Base-by-base conservation (phyloP, 2,113 vertebrate species). In the Motacilla tschutschensis region DNA sequence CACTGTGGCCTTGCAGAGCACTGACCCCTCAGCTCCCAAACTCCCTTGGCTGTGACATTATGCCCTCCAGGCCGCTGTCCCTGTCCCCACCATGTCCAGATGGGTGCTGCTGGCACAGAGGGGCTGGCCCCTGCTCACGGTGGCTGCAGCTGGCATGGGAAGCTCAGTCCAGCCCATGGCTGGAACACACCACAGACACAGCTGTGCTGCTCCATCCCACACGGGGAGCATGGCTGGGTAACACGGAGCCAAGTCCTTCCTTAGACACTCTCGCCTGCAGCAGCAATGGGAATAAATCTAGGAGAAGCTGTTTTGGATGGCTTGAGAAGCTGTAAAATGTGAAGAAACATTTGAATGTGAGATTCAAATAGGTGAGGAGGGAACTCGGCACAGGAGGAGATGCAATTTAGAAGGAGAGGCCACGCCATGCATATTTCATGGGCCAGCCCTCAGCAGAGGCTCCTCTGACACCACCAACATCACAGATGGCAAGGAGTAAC, bases 251-350 rank as follows among this genome's bases (percentile, higher is more conserved):
- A 12, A 43, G 25, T 46, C 26, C 28, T 35, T 72, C 64, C 17
- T 20, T 0, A 2, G 40, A 29, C 55, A 28, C 1, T 14, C 29
- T 46, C 0, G 0, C 12, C 62, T 0, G 0, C n/a, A 12, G 18
- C 26, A 31, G 46, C 0, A 0, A 10, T 0, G 1, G 25, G 13
- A 20, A 46, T 18, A 48, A 38, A 57, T 28, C 0, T 4, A 28
- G 86, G 18, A 58, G 50, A 43, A 38, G 44, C 19, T 40, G 14
- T 46, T 78, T 11, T 3, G 12, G 62, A n/a, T 50, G 58, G 41
- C 25, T 62, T 19, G 46, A 48, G 66, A 53, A 69, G 40, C 29
- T 1, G 0, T 12, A 41, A 55, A 62, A 46, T 36, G 22, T 36
- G 53, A 53, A 67, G 35, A 67, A 85, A 51, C 25, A 50, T 79